phyloP scores from a whole-genome alignment of 2,888 invertebrate species.

The Leucoptera coffeella region DNA sequence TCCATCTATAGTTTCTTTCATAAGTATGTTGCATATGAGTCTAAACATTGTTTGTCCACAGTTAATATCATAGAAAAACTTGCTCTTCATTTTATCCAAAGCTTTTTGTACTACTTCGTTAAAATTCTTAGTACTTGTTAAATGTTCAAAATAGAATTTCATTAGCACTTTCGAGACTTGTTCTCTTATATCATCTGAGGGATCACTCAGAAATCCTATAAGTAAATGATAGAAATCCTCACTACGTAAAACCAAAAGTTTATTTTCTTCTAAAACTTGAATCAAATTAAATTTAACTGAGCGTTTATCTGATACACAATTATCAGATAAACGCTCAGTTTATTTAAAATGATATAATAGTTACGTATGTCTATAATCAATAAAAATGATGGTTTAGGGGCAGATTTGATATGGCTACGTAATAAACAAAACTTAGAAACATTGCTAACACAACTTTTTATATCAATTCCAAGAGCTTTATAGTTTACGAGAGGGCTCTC shows the following conservation, averaged over 20 bases:
- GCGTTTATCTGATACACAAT: too few relatives aligned
- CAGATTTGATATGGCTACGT: too few relatives aligned
- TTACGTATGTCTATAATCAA: too few relatives aligned
- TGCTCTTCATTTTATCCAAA: conserved; percentile 42
- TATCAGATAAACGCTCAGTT: too few relatives aligned
- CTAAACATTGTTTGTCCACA: conserved; percentile 53
- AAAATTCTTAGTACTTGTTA: conserved; percentile 14
- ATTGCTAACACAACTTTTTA: too few relatives aligned
- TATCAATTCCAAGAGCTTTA: too few relatives aligned
- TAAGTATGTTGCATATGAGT: conserved; percentile 31
- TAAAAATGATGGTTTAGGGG: too few relatives aligned
- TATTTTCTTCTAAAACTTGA: neutral
- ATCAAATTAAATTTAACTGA: too few relatives aligned
- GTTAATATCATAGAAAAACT: conserved; percentile 56
- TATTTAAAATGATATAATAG: too few relatives aligned
- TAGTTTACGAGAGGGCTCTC: too few relatives aligned
- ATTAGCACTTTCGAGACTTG: conserved; percentile 42
- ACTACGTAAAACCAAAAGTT: too few relatives aligned
- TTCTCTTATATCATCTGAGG: conserved; percentile 58
- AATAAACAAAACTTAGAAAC: too few relatives aligned
- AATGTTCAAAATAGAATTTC: conserved; percentile 28
- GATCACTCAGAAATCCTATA: conserved; percentile 47
- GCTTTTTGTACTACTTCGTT: conserved; percentile 27
- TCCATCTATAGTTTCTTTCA: conserved; percentile 12
- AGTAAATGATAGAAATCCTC: conserved; percentile 15